Base-by-base conservation (phyloP, 2,888 invertebrate genomes). In the Mellilla xanthometata region DNA sequence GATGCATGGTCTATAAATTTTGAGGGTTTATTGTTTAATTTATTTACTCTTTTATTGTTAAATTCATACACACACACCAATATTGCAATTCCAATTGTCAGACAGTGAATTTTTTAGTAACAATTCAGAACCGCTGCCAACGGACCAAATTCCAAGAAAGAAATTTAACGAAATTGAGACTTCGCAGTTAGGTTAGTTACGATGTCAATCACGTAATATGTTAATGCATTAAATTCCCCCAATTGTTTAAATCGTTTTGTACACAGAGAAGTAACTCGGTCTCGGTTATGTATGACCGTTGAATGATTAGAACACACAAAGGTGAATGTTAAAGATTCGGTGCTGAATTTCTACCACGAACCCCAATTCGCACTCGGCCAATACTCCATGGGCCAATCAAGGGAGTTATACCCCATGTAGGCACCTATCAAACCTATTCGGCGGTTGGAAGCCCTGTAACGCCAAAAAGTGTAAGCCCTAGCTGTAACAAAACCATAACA, bases 291-390 rank as follows among this genome's bases (percentile, higher is more conserved):
- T 46, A 44, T 39, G 32, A 44, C 44, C 51, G 29, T 45, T 54
- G 54, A 64, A 49, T 61, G n/a, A 65, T 68, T 68, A 66, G 59
- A 54, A 65, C 64, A 67, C 33, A 67, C 33, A 60, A 53, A 54
- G 54, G 62, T 69, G 72, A 72, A 65, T 58, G 48, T 58, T 56
- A 65, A 59, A 58, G 62, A 63, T 65, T 68, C 62, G 62, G 76
- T 80, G 76, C 74, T 68, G 65, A 66, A 76, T 65, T 51, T 67
- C 64, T 74, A 68, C 62, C 78, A 92, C 91, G 84, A 91, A 92
- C 92, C 92, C 92, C 92, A 92, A 78, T 91, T 91, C 58, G 91
- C 91, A 75, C 81, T 75, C 58, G 91, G 91, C 91, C 92, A 91
- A 76, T 88, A 86, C 69, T 92, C 91, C 91, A 91, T 86, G 60